Evolutionary conservation across 1,140 invertebrate species (phyloP), one percentile per base, ranked within the genome.

Genomic region (Drosophila malerkotliana): DNA sequence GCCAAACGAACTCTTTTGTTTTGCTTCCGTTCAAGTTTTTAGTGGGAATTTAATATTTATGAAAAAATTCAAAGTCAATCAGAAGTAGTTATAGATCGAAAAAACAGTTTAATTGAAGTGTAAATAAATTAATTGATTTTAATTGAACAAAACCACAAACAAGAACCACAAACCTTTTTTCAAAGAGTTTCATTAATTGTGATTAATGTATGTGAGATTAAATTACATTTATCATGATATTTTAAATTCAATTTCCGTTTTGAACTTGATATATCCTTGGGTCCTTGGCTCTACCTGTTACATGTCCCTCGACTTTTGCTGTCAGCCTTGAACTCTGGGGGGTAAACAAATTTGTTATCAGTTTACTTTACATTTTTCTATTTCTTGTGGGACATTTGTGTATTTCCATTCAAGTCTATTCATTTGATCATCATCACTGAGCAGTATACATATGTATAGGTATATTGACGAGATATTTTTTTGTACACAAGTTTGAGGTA

Each of bases 261-360:
- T 32, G 9, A 56, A 32, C 12, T 30, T 10, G 26, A 69, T 68
- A 67, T 34, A 37, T 37, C 34, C 34, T 37, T 37, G 47, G 28
- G 4, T 47, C 34, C 34, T 37, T 37, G 10, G 34, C 21, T 26
- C 12, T 12, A 69, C 67, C 52, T 57, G 52, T 68, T 55, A 48
- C 62, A 39, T 26, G 21, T 26, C 41, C 62, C 21, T 6, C 32
- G 63, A 56, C 26, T 45, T 28, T 28, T 28, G 32, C 28, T 54
- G 59, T 32, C 26, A 53, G 37, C 44, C 67, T 57, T 69, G 67
- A 68, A 32, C 67, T 69, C 63, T 26, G 10, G n/a, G 10, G 58
- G 51, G 64, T 69, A 69, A 69, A 69, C 67, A 69, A 69, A 57
- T 69, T 68, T 57, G 44, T 69, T 69, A 69, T 69, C 64, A 69